A percentile compares a stretch with the other conserved stretches of the same genome.
Evolutionary conservation across 2,797 vertebrate species (phyloP).

Genomic region (Propithecus perrieri): DNA sequence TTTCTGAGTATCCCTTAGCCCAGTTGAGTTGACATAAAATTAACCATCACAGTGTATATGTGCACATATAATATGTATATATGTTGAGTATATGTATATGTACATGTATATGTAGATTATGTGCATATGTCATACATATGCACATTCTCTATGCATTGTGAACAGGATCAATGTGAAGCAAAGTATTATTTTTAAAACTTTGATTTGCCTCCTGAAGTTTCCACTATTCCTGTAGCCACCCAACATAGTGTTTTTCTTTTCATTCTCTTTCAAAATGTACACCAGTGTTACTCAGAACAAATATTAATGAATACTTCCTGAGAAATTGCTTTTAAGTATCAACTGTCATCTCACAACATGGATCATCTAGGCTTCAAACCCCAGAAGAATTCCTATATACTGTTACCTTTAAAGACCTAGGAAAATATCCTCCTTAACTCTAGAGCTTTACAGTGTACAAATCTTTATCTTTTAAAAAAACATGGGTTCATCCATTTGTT

Average conservation of each 20-base stretch:
- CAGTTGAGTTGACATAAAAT: neutral
- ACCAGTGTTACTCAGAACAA: neutral
- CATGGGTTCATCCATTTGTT: neutral
- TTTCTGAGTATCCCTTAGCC: neutral
- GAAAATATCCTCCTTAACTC: neutral
- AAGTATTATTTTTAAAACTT: neutral
- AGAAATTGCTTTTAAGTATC: conserved; percentile 10
- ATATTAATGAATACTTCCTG: neutral
- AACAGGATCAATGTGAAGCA: neutral
- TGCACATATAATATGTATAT: neutral
- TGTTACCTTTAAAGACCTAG: neutral
- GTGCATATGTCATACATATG: neutral
- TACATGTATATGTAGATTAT: neutral
- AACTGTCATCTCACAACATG: neutral
- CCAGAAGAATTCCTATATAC: neutral
- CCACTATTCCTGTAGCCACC: neutral
- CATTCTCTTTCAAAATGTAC: neutral
- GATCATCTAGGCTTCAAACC: neutral
- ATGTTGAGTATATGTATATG: neutral
- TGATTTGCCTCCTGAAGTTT: neutral
- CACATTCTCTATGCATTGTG: neutral
- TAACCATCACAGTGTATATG: neutral
- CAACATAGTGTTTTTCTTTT: neutral
- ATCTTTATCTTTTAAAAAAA: neutral
- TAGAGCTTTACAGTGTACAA: neutral